Conservation (phyloP, 2,888 invertebrate genomes). For the Nemurella pictetii region DNA sequence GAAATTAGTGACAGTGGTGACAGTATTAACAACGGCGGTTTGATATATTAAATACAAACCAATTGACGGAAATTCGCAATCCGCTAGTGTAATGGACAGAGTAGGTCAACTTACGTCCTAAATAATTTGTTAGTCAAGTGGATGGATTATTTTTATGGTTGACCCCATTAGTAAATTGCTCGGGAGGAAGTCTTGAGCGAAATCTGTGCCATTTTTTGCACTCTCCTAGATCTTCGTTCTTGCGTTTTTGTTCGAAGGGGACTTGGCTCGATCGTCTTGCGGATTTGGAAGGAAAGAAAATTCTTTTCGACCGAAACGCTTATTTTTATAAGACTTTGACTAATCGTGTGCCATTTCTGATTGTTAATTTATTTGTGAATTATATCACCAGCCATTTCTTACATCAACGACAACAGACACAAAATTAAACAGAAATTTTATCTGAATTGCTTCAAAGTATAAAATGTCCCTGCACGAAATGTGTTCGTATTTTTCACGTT, state of each 20-base stretch:
- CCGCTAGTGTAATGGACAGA: not conserved
- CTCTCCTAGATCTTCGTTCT: not conserved
- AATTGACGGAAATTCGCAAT: slow-evolving; percentile 1
- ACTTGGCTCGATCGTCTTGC: no score
- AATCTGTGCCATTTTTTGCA: not conserved
- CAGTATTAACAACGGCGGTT: not conserved
- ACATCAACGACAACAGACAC: no score
- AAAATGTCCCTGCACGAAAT: not conserved
- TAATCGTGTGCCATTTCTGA: no score
- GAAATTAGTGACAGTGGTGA: not conserved
- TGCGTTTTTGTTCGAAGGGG: no score
- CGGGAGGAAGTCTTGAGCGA: not conserved
- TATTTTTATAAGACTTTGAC: no score
- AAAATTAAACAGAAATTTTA: no score
- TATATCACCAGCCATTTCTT: no score
- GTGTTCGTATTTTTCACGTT: no score
- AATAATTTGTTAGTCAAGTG: not conserved
- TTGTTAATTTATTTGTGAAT: no score
- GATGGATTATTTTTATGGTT: not conserved
- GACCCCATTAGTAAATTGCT: not conserved
- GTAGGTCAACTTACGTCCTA: slow-evolving; percentile 11
- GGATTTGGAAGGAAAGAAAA: no score
- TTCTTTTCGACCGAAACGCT: no score
- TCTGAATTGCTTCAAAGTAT: not conserved
- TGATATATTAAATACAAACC: not conserved